Evolutionary conservation across 2,888 invertebrate genomes (phyloP).

Genomic region (Euplagia quadripunctaria): DNA sequence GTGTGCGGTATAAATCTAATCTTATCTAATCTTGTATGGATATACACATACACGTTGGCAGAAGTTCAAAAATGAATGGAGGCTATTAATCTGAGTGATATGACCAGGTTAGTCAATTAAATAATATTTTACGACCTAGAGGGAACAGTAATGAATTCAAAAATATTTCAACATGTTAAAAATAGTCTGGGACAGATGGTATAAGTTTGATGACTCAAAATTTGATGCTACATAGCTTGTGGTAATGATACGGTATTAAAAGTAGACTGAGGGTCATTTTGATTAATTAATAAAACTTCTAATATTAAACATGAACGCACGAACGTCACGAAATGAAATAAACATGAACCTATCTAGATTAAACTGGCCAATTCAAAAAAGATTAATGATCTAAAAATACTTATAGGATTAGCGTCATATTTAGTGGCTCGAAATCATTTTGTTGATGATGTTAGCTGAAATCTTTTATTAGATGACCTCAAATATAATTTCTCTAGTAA

Average conservation of each 20-base stretch:
- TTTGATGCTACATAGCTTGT: conserved; percentile 30
- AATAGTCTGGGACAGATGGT: conserved; percentile 22
- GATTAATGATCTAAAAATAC: neutral
- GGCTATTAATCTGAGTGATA: conserved; percentile 48
- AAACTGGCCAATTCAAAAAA: neutral
- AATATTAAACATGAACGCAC: neutral
- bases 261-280: neutral
- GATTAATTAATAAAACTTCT: neutral
- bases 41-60: conserved; percentile 47
- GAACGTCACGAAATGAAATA: neutral
- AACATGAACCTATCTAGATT: neutral
- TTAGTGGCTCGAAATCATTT: neutral
- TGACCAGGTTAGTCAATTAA: conserved; percentile 47
- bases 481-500: too few relatives aligned
- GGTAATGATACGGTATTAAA: neutral
- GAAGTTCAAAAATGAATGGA: conserved; percentile 48
- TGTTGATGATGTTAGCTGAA: neutral
- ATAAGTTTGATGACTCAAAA: conserved; percentile 31
- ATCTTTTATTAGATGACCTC: neutral
- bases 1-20: conserved; percentile 37
- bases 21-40: conserved; percentile 46
- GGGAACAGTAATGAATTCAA: conserved; percentile 40
- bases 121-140: conserved; percentile 42
- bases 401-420: neutral
- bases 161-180: conserved; percentile 44